Base-by-base conservation (phyloP, 2,888 invertebrate species). In the Drepana falcataria region DNA sequence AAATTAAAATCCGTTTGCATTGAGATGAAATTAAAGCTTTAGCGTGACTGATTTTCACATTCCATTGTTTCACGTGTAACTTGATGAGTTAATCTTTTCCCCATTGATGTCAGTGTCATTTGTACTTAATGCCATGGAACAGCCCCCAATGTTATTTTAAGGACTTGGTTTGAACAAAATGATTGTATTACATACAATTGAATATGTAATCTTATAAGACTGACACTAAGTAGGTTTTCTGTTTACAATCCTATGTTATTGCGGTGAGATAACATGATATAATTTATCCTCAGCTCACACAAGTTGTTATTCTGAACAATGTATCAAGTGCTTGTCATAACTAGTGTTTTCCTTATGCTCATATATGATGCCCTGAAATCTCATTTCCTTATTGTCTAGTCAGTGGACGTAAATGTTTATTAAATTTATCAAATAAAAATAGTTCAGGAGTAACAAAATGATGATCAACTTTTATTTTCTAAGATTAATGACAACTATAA, bases 341-440 rank as follows among this genome's bases (percentile, higher is more conserved):
- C 70, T 67, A 67, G 63, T 71, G 69, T 56, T 54, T 57, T 52
- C 51, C 54, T 56, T 57, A 40, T 55, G 55, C 61, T 53, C 61
- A 58, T 55, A 65, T 49, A 57, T 55, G 55, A 56, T 21, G 59
- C 62, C 59, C 52, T 58, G 66, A 62, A 73, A 75, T 75, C 72
- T 73, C 73, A 68, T 68, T 70, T 71, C 62, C 60, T 69, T 64
- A 68, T 66, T 62, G 71, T 76, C 79, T 79, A 79, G 79, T 79
- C 79, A 79, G 66, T 66, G 68, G 76, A 79, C 76, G 69, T 70
- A 73, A 68, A 71, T 76, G 70, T 77, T 75, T 21, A 73, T 4
- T 71, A 67, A 63, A 70, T 61, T 63, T 68, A 64, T 68, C 63
- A 68, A 75, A 77, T 75, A 73, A 76, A 78, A 64, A 49, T 40